Base-by-base conservation (phyloP, 1,140 invertebrate species). In the Palaemon carinicauda region DNA sequence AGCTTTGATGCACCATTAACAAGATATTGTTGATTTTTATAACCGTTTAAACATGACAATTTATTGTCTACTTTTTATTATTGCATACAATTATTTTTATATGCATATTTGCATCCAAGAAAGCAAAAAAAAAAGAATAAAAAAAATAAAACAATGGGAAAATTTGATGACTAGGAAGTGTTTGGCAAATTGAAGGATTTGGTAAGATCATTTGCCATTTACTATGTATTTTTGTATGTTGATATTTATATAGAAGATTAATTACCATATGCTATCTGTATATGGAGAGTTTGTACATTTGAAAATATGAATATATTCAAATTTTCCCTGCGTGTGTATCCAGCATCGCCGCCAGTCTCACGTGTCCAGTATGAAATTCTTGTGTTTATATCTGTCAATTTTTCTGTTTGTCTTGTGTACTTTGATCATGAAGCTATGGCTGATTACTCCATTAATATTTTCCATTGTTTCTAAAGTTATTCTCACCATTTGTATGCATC, bases 321-420 rank as follows among this genome's bases (percentile, higher is more conserved):
- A 80, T 80, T 80, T 80, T 80, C 78, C 78, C 78, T 60, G 78
- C 78, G 78, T 80, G 53, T 80, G 78, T 80, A 80, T 80, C 54
- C 78, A 80, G 78, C 78, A 80, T 80, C 53, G 50, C 78, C 78
- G 78, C 78, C 78, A 80, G 78, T 80, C 78, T 80, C 78, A 80
- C 78, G 78, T 80, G 78, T 60, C 78, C 52, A 80, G 78, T 80
- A 31, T 60, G 53, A 29, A 80, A 31, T 80, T 60, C 78, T 53
- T 80, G 24, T 80, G 29, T 80, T 29, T n/a, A 29, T 52, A 33
- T 33, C 33, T 54, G 33, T 56, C 31, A 21, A 31, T 80, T 80
- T n/a, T 31, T 24, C 31, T 33, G 27, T 17, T 14, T 69, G 65
- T 33, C 27, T 79, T 52, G 29, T 79, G 74, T 52, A 27, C 19